phyloP scores from a whole-genome alignment of 2,113 vertebrate species.

The Chascanopsetta lugubris region DNA sequence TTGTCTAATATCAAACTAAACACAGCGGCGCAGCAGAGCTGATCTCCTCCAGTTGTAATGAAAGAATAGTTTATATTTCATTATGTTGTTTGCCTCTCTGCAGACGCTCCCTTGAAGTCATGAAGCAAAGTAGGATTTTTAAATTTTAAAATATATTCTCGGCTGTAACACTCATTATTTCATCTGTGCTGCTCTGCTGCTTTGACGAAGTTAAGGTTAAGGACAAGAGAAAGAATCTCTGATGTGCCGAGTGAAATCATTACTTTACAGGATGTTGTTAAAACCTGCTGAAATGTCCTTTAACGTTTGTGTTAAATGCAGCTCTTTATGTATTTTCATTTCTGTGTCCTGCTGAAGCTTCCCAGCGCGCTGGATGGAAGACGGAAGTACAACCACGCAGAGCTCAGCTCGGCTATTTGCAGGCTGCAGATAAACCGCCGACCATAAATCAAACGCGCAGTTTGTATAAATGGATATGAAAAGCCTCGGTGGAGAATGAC shows the following conservation, averaged over 20 bases:
- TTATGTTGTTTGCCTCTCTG: background rate
- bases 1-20: background rate
- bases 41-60: background rate
- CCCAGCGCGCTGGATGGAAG: conserved; percentile 13
- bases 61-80: conserved; percentile 4
- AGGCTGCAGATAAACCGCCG: conserved; percentile 62
- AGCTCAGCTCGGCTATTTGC: conserved; percentile 48
- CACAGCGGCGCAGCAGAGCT: background rate
- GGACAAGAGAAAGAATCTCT: background rate
- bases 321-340: background rate
- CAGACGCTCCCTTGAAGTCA: background rate
- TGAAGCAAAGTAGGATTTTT: background rate
- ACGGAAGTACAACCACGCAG: conserved; percentile 12
- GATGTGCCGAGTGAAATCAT: background rate
- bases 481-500: conserved; percentile 58
- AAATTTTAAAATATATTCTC: background rate
- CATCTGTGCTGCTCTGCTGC: background rate
- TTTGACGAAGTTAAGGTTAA: no score
- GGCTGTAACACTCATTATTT: background rate
- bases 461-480: conserved; percentile 55
- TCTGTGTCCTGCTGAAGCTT: background rate
- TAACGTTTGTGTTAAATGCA: background rate
- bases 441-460: conserved; percentile 63
- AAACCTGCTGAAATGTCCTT: background rate
- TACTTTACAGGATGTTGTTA: background rate